These are phyloP conservation scores for Mamestra configurata DNA, from an alignment of 1,140 invertebrate species.

Conservation along the genomic window DNA sequence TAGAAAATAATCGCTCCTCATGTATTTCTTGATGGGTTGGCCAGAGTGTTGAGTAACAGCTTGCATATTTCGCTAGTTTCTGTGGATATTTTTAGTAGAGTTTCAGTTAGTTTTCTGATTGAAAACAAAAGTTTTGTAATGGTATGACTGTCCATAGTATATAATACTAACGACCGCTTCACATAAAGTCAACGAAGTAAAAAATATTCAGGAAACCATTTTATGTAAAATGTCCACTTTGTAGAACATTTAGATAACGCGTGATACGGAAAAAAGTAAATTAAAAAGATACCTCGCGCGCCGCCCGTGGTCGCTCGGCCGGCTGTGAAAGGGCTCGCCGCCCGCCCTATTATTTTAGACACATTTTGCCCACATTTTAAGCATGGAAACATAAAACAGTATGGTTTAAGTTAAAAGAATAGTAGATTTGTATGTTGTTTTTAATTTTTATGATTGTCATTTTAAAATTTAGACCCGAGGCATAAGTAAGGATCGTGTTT, in stretches of 20 bases:
- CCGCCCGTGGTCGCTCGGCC: background rate
- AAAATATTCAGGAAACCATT: background rate
- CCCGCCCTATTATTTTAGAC: conserved; percentile 53
- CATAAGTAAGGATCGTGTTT: too few relatives aligned
- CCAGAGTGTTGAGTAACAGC: too few relatives aligned
- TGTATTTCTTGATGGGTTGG: too few relatives aligned
- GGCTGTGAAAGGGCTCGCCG: conserved; percentile 25
- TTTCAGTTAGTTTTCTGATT: too few relatives aligned
- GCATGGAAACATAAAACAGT: conserved; percentile 26
- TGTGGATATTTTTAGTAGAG: too few relatives aligned
- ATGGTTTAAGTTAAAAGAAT: conserved; percentile 24
- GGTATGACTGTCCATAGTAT: background rate
- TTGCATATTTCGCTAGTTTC: too few relatives aligned
- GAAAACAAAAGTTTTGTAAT: too few relatives aligned
- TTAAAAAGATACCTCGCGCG: conserved; percentile 45
- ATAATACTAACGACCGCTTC: background rate
- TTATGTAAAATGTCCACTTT: conserved; percentile 19
- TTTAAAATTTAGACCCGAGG: background rate
- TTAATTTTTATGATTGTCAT: background rate
- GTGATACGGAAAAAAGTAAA: conserved; percentile 47
- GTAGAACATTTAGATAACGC: conserved; percentile 48
- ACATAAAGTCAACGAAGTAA: background rate
- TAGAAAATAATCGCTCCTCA: too few relatives aligned
- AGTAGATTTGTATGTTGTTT: background rate
- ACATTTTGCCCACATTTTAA: conserved; percentile 56